Percentiles rank a stretch among this genome's conserved stretches.
Conservation (phyloP, 2,888 invertebrate genomes). For the Hyles lineata region DNA sequence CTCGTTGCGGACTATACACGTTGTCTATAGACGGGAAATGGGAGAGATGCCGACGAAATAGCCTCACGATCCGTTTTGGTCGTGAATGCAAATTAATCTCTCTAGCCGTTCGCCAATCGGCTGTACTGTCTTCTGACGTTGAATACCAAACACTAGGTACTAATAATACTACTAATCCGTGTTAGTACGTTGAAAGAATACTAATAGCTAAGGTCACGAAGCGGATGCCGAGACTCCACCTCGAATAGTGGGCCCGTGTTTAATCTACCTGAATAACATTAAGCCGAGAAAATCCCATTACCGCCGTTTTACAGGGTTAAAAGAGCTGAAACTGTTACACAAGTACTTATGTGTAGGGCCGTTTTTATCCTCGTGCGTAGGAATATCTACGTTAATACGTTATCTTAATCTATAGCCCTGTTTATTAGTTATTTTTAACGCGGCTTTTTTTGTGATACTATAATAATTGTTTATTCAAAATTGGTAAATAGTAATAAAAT, state of each 20-base stretch:
- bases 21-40: conserved; percentile 68
- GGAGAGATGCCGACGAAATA: conserved; percentile 71
- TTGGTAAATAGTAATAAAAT: no score
- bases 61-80: conserved; percentile 76
- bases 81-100: conserved; percentile 80
- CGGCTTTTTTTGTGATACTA: no score
- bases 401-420: no score
- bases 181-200: conserved; percentile 44
- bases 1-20: conserved; percentile 42
- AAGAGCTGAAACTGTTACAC: conserved; percentile 25
- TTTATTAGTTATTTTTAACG: no score
- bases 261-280: conserved; percentile 33
- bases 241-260: conserved; percentile 28
- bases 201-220: conserved; percentile 36
- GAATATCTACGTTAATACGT: background rate
- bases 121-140: conserved; percentile 58
- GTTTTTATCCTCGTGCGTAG: background rate
- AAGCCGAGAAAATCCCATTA: conserved; percentile 32
- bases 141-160: conserved; percentile 62
- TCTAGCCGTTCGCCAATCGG: conserved; percentile 57
- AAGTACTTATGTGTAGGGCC: conserved; percentile 3
- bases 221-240: conserved; percentile 15
- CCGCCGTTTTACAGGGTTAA: conserved; percentile 29
- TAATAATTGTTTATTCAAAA: no score
- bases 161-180: conserved; percentile 52